Evolutionary conservation across 2,797 vertebrate genomes (phyloP).

Genomic region (Phaenicophaeus curvirostris): DNA sequence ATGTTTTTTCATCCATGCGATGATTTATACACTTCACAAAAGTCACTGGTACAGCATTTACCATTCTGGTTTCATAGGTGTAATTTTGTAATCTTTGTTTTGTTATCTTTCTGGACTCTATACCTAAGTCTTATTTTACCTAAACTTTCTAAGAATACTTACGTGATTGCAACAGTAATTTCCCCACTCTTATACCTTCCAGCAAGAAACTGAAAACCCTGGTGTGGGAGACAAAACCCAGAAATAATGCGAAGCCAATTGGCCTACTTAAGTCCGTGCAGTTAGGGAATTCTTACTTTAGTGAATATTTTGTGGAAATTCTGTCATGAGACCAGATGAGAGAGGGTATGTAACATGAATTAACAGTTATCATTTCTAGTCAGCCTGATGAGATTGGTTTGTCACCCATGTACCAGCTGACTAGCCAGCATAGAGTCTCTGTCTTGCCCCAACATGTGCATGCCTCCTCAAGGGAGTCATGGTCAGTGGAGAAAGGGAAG

Average conservation of each 20-base stretch:
- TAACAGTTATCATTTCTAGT: background rate
- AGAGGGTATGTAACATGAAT: fast-evolving
- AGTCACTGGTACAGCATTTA: background rate
- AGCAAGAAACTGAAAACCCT: background rate
- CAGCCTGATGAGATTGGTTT: fast-evolving
- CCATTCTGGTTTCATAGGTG: background rate
- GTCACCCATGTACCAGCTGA: background rate
- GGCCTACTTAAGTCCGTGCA: background rate
- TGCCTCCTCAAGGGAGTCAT: background rate
- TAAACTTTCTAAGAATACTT: background rate
- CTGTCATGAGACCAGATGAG: background rate
- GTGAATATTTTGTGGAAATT: background rate
- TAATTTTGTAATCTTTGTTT: background rate
- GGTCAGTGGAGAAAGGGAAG: fast-evolving
- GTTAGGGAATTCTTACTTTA: background rate
- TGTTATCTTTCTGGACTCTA: background rate
- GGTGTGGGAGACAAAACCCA: background rate
- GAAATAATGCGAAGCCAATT: background rate
- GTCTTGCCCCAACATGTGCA: background rate
- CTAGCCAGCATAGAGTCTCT: background rate
- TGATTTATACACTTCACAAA: background rate
- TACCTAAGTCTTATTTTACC: background rate
- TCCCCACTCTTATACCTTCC: background rate
- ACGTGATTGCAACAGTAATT: fast-evolving
- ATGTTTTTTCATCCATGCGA: background rate